Evolutionary conservation across 1,140 invertebrate species (phyloP).

Genomic region (Lepidurus arcticus): DNA sequence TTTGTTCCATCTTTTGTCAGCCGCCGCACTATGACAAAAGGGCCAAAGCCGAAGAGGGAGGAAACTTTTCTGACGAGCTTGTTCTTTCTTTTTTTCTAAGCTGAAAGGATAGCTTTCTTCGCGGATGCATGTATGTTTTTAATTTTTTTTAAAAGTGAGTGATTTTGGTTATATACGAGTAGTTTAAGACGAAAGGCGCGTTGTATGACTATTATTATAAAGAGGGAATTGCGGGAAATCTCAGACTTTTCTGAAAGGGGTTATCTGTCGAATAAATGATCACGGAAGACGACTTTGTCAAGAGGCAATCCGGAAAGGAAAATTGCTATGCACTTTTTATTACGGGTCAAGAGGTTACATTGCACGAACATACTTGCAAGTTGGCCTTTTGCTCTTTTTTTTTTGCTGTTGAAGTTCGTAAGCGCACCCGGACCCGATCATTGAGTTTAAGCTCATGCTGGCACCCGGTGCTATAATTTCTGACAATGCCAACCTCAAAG

Average conservation of each 20-base stretch:
- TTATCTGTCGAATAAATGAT: too few relatives aligned
- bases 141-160: too few relatives aligned
- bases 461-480: background rate
- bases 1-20: conserved; percentile 2
- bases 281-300: background rate
- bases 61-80: background rate
- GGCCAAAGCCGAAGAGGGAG: background rate
- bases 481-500: background rate
- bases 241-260: too few relatives aligned
- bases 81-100: too few relatives aligned
- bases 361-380: background rate
- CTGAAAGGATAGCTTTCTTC: too few relatives aligned
- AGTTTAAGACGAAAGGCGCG: too few relatives aligned
- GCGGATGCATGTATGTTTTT: too few relatives aligned
- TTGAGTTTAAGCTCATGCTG: background rate
- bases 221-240: too few relatives aligned
- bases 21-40: background rate
- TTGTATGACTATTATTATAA: too few relatives aligned
- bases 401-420: background rate
- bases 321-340: background rate
- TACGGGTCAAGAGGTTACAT: background rate
- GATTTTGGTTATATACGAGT: too few relatives aligned
- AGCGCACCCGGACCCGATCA: background rate
- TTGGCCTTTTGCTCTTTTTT: background rate
- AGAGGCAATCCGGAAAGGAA: background rate